Conservation (phyloP, 2,888 invertebrate genomes). For the Heliconius charithonia region DNA sequence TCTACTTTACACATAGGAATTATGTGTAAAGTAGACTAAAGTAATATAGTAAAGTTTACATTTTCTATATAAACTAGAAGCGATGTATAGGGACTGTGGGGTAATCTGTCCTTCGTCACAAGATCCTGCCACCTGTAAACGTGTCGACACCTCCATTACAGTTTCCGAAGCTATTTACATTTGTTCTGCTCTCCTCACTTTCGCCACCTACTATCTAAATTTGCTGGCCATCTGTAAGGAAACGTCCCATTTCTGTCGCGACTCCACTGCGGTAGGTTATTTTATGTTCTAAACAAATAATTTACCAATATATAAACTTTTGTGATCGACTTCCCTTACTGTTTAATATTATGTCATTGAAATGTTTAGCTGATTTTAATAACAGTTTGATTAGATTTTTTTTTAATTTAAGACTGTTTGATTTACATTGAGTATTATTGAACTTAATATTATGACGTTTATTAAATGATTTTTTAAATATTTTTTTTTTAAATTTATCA, state of each 20-base stretch:
- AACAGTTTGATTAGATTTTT: too few species aligned
- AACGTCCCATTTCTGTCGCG: conserved; percentile 53
- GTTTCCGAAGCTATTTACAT: conserved; percentile 75
- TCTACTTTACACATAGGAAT: too few species aligned
- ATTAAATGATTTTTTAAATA: too few species aligned
- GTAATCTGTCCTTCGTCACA: conserved; percentile 66
- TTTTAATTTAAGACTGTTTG: too few species aligned
- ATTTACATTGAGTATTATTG: too few species aligned
- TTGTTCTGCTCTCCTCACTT: conserved; percentile 63
- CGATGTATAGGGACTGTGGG: conserved; percentile 59
- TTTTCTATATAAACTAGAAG: conserved; percentile 9
- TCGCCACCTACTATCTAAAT: conserved; percentile 53
- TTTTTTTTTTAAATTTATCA: too few species aligned
- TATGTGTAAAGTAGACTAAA: too few species aligned
- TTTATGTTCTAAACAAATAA: conserved; percentile 18
- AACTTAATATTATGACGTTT: too few species aligned
- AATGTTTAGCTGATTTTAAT: not conserved
- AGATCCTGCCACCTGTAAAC: conserved; percentile 64
- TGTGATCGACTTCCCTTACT: not conserved
- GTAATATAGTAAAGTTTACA: too few species aligned
- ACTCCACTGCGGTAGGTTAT: conserved; percentile 47
- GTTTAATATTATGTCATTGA: not conserved
- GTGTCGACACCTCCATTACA: conserved; percentile 69
- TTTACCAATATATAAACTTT: conserved; percentile 3
- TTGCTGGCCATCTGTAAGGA: conserved; percentile 59